Conservation (phyloP, 2,113 vertebrate species). For the Toxotes chatareus region DNA sequence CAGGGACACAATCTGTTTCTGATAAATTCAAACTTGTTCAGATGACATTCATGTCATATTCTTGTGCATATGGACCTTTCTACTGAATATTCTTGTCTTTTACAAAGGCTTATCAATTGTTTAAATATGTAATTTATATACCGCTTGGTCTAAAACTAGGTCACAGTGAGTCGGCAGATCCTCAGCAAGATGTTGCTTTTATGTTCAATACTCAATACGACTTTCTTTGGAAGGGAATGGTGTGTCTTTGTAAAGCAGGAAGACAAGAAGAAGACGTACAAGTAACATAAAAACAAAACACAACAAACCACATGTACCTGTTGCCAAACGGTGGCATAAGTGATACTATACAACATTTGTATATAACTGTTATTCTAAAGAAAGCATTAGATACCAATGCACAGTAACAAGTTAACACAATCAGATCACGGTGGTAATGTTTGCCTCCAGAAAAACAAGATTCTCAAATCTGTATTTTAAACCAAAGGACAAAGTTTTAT, state of each 20-base stretch:
- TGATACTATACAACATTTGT: no score
- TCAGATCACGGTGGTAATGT: background rate
- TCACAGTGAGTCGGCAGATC: background rate
- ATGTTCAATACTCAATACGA: background rate
- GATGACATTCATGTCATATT: background rate
- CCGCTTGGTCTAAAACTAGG: background rate
- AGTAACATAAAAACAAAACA: no score
- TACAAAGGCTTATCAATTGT: background rate
- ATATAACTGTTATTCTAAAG: background rate
- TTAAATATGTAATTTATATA: background rate
- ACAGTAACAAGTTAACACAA: background rate
- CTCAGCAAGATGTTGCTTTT: background rate
- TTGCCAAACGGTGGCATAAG: no score
- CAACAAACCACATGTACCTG: no score
- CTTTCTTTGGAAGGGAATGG: background rate
- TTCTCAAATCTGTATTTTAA: constrained; percentile 30
- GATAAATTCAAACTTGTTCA: background rate
- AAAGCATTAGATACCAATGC: background rate
- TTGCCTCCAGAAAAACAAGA: background rate
- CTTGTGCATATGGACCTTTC: background rate
- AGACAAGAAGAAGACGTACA: no score
- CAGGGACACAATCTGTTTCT: background rate
- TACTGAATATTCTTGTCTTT: background rate
- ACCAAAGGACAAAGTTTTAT: constrained; percentile 69
- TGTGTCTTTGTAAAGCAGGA: no score